phyloP scores from a whole-genome alignment of 2,113 vertebrate species.

The Phoenicopterus ruber region DNA sequence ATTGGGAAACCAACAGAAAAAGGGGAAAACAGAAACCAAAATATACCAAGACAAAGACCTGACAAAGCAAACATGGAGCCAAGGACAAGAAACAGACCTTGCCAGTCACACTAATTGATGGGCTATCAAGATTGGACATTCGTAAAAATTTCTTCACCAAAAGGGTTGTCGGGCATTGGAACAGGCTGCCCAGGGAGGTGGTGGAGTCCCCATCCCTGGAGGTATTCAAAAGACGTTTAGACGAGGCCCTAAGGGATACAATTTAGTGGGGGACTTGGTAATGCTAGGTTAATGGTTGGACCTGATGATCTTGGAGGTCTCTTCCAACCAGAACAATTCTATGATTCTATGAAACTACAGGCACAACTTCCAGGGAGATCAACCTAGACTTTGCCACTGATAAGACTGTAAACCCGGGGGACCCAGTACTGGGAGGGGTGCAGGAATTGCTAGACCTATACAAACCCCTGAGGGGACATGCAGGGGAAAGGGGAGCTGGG shows the following conservation, averaged over 20 bases:
- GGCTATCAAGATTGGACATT: neutral
- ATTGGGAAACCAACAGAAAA: neutral
- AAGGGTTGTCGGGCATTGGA: no score
- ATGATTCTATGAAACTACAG: no score
- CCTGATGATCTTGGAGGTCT: no score
- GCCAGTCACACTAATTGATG: neutral
- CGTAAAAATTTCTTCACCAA: no score
- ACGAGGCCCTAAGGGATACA: no score
- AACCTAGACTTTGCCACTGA: neutral
- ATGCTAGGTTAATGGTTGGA: no score
- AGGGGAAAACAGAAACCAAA: neutral
- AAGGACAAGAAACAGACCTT: neutral
- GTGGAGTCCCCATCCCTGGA: no score
- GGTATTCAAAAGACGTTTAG: no score
- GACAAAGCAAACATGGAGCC: neutral
- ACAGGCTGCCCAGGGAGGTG: no score
- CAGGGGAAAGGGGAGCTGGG: neutral
- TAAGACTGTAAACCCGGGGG: neutral
- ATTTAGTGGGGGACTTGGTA: no score
- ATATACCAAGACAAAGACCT: neutral
- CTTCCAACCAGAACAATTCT: no score
- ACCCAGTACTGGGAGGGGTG: neutral
- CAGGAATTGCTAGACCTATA: neutral
- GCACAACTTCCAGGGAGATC: neutral
- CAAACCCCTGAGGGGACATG: rapidly evolving